These are phyloP conservation scores for Paragorgia papillata DNA, from an alignment of 92 coral and sea anemone genomes.

Conservation along the genomic window DNA sequence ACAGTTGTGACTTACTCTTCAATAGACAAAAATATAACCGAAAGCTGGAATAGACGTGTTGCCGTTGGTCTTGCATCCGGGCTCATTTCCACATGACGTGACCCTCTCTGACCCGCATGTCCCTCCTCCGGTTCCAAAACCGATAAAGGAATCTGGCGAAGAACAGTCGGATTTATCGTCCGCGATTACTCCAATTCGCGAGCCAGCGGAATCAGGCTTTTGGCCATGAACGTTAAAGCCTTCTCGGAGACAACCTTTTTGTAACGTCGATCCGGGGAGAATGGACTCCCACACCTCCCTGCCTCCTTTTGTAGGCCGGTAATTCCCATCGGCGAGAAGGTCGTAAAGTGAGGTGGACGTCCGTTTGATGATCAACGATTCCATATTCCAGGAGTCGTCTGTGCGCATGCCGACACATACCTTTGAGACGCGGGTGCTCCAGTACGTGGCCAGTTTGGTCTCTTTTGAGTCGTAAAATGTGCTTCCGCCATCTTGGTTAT, in stretches of 20 bases:
- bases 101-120: slow-evolving; percentile 4
- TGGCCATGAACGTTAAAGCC: slow-evolving; percentile 51
- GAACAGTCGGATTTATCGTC: slow-evolving; percentile 51
- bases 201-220: neutral
- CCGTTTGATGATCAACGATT: slow-evolving; percentile 23
- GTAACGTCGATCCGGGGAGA: slow-evolving; percentile 44
- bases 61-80: neutral
- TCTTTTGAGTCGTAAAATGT: slow-evolving; percentile 35
- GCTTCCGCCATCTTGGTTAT: slow-evolving; percentile 19
- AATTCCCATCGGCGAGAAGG: slow-evolving; percentile 29
- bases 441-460: slow-evolving; percentile 20
- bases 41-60: slow-evolving; percentile 19
- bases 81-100: slow-evolving; percentile 49
- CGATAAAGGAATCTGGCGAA: slow-evolving; percentile 57
- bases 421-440: slow-evolving; percentile 12
- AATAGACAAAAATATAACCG: slow-evolving; percentile 34
- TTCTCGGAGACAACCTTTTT: slow-evolving; percentile 44
- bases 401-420: slow-evolving; percentile 31
- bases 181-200: slow-evolving; percentile 59
- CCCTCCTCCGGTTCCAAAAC: slow-evolving; percentile 56
- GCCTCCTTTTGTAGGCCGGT: slow-evolving; percentile 30
- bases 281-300: slow-evolving; percentile 52
- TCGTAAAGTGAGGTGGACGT: slow-evolving; percentile 29
- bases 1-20: too few species aligned
- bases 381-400: neutral